Conservation (phyloP, 2,888 invertebrate species). For the Sminthurinus aureus region DNA sequence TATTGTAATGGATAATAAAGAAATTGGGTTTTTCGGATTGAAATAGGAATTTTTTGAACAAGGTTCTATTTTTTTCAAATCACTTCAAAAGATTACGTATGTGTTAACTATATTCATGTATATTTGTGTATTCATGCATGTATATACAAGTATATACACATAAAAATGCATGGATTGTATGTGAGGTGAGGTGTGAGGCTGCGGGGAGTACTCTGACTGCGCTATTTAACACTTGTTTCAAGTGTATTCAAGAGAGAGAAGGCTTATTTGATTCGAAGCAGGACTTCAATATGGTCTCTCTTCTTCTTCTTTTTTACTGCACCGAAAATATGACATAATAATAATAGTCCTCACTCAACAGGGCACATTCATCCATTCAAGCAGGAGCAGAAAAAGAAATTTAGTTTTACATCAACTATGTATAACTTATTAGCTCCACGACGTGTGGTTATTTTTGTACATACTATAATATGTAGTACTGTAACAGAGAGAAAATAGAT, state of each 20-base stretch:
- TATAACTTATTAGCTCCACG: constrained; percentile 38
- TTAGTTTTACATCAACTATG: neutral
- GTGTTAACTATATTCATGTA: neutral
- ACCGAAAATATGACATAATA: constrained; percentile 24
- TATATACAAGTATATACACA: too few species aligned
- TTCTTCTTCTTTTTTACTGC: constrained; percentile 30
- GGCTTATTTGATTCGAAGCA: constrained; percentile 39
- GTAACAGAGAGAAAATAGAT: too few species aligned
- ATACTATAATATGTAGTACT: too few species aligned
- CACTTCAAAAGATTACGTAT: constrained; percentile 8
- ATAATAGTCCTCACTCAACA: constrained; percentile 44
- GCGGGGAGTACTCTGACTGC: constrained; percentile 13
- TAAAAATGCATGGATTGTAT: too few species aligned
- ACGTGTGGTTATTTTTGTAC: constrained; percentile 29
- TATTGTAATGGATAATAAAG: constrained; percentile 32
- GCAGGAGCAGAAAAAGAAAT: neutral
- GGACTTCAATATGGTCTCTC: constrained; percentile 31
- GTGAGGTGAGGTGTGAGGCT: neutral
- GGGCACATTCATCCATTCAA: constrained; percentile 26
- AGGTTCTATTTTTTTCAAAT: constrained; percentile 24
- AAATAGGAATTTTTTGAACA: constrained; percentile 25
- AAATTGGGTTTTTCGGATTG: constrained; percentile 33
- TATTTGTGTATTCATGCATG: neutral
- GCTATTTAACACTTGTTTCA: constrained; percentile 46
- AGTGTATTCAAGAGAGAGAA: constrained; percentile 34